Conservation (phyloP, 2,888 invertebrate species). For the Odontomyia ornata region DNA sequence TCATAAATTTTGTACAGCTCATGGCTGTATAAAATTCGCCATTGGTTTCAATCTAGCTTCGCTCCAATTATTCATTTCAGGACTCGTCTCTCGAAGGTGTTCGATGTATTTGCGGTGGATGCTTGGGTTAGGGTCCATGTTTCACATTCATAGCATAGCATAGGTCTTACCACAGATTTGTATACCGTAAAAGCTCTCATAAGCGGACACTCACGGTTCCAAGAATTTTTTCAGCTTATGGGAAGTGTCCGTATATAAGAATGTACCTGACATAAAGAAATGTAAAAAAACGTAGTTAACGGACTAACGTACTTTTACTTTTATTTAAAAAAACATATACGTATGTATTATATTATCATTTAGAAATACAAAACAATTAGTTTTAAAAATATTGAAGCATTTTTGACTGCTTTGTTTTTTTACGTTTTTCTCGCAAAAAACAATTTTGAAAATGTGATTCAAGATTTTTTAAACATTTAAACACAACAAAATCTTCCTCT, state of each 20-base stretch:
- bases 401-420: slow-evolving; percentile 6
- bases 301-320: neutral
- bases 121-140: too few species aligned
- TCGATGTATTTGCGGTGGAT: too few species aligned
- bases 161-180: too few species aligned
- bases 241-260: slow-evolving; percentile 6
- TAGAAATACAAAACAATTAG: neutral
- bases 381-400: neutral
- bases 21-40: too few species aligned
- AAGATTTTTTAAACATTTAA: neutral
- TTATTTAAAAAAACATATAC: slow-evolving; percentile 9
- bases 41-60: too few species aligned
- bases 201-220: slow-evolving; percentile 2
- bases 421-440: neutral
- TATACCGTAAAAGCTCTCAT: slow-evolving; percentile 3
- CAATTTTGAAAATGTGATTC: neutral
- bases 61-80: too few species aligned
- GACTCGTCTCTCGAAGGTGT: too few species aligned
- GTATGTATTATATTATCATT: neutral
- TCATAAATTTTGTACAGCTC: too few species aligned
- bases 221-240: slow-evolving; percentile 3
- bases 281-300: neutral
- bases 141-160: too few species aligned
- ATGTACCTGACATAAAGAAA: neutral
- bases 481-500: neutral